Evolutionary conservation across 2,113 vertebrate species (phyloP).

Genomic region (Halichoeres trimaculatus): DNA sequence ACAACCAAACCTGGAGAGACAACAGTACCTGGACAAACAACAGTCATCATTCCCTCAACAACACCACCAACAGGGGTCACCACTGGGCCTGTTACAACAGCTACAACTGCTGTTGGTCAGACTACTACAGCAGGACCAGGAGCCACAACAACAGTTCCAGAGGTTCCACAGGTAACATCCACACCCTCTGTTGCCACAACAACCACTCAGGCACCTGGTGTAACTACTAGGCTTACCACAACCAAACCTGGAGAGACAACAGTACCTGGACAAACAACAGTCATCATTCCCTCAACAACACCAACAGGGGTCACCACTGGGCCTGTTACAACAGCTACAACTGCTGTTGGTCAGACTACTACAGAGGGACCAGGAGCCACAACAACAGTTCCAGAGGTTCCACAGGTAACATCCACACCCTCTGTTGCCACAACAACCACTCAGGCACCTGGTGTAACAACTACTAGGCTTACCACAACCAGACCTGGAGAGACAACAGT

Average conservation of each 20-base stretch:
- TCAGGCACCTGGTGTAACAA: background rate
- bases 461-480: background rate
- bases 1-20: background rate
- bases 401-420: conserved; percentile 13
- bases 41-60: background rate
- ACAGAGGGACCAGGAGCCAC: background rate
- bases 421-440: conserved; percentile 7
- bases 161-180: background rate
- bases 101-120: background rate
- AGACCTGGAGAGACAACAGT: too few relatives aligned
- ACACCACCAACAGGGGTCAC: background rate
- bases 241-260: background rate
- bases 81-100: conserved; percentile 12
- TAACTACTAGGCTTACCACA: background rate
- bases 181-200: too few relatives aligned
- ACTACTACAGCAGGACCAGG: too few relatives aligned
- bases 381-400: background rate
- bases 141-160: background rate
- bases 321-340: background rate
- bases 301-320: background rate
- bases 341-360: conserved; percentile 10
- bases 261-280: background rate
- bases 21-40: too few relatives aligned
- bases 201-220: background rate
- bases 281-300: too few relatives aligned